Evolutionary conservation across 2,888 invertebrate genomes (phyloP), one percentile per base, ranked within the genome.

Genomic region (Perizoma flavofasciatum): DNA sequence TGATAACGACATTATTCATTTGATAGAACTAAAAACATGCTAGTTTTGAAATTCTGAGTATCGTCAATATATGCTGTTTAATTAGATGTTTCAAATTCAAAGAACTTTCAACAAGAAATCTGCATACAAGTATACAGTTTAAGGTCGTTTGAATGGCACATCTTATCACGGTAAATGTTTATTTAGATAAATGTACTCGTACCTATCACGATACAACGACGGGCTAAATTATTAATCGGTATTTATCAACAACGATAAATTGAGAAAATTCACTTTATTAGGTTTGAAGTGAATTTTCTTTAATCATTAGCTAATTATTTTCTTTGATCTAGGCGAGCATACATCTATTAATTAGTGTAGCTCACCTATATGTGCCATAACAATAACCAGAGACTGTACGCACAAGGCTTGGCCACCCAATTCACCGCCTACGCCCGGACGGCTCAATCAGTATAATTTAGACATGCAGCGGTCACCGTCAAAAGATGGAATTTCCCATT

Each of bases 371-470:
- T 49, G 50, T 55, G 48, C 47, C 55, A 48, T 45, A 10, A 10
- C 32, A 45, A 11, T 8, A 44, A n/a, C 45, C 48, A 37, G 8
- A 4, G n/a, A 49, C 11, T 54, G 47, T 58, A 50, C 1, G 22
- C 22, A 41, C 9, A 57, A 39, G 9, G 37, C n/a, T 41, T 49
- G 61, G 47, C 54, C 57, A 58, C 58, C 58, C 58, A 48, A 54
- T 54, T 47, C 37, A 6, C 61, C 61, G 34, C 58, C 62, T 54
- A 51, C 55, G 45, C 49, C 3, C 9, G 0, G 37, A 53, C 54
- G 37, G 6, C 58, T 54, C 58, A 58, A 58, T 59, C 58, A 59
- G 58, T 48, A 55, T 62, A 62, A 62, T 62, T 62, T 59, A 62
- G 58, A 58, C 62, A 62, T 62, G 51, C 50, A 48, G 62, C 58